Conservation (phyloP, 2,888 invertebrate genomes). For the Eretmocerus hayati region DNA sequence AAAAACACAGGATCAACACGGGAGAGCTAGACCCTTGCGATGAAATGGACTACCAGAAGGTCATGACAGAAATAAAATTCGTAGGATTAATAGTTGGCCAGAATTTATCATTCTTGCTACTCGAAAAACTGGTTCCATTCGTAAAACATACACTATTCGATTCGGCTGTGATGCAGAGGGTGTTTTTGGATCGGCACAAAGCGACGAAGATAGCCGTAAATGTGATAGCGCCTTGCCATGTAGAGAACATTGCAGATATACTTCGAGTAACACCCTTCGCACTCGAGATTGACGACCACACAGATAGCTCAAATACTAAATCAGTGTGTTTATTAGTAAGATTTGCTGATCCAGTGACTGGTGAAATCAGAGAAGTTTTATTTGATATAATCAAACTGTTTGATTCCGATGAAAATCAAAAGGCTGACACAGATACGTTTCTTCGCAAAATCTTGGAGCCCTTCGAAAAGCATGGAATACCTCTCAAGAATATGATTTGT, state of each 20-base stretch:
- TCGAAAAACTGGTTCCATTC: conserved; percentile 19
- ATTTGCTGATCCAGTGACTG: neutral
- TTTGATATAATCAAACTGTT: neutral
- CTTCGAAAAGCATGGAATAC: neutral
- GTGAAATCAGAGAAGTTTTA: neutral
- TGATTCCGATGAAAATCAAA: neutral
- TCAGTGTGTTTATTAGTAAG: neutral
- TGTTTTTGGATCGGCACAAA: conserved; percentile 5
- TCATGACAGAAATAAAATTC: neutral
- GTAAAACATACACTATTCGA: no score
- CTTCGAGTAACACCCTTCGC: neutral
- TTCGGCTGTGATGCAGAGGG: no score
- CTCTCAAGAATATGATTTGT: neutral
- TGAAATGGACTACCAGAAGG: neutral
- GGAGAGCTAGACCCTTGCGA: no score
- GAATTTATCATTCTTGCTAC: conserved; percentile 14
- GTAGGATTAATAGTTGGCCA: neutral
- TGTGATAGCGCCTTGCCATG: neutral
- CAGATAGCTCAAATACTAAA: neutral
- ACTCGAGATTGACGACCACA: neutral
- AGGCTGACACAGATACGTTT: neutral
- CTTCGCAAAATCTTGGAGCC: neutral
- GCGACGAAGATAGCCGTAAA: neutral
- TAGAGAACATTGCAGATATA: neutral
- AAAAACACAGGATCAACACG: no score